phyloP scores from a whole-genome alignment of 2,113 vertebrate species.

The Regulus satrapa region DNA sequence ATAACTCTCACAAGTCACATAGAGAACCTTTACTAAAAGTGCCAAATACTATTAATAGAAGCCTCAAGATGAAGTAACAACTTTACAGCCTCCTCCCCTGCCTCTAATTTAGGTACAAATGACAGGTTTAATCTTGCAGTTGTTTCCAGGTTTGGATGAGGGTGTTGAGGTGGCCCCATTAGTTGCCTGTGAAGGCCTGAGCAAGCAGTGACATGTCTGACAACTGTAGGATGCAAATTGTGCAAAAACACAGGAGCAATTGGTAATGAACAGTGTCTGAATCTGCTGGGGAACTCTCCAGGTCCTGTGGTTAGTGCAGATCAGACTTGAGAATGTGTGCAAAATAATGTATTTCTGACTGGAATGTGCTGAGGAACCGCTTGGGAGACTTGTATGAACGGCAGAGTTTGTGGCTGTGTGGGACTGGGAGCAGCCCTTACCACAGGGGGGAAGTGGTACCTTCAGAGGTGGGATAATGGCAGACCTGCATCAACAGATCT shows the following conservation, averaged over 20 bases:
- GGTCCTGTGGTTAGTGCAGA: neutral
- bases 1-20: accelerated
- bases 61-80: neutral
- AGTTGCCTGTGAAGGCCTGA: neutral
- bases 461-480: neutral
- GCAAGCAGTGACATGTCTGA: neutral
- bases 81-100: neutral
- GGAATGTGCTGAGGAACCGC: neutral
- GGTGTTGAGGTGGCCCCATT: neutral
- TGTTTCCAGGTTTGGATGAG: neutral
- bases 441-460: neutral
- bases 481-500: neutral
- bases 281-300: neutral
- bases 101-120: constrained; percentile 31
- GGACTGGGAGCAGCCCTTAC: neutral
- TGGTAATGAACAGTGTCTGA: neutral
- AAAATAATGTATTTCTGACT: neutral
- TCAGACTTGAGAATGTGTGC: neutral
- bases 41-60: constrained; percentile 27
- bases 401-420: neutral
- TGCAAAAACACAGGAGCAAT: neutral
- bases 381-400: neutral
- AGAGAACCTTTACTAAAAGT: neutral
- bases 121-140: constrained; percentile 12
- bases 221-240: neutral